Evolutionary conservation across 2,888 invertebrate genomes (phyloP).

Genomic region (Ochropleura plecta): DNA sequence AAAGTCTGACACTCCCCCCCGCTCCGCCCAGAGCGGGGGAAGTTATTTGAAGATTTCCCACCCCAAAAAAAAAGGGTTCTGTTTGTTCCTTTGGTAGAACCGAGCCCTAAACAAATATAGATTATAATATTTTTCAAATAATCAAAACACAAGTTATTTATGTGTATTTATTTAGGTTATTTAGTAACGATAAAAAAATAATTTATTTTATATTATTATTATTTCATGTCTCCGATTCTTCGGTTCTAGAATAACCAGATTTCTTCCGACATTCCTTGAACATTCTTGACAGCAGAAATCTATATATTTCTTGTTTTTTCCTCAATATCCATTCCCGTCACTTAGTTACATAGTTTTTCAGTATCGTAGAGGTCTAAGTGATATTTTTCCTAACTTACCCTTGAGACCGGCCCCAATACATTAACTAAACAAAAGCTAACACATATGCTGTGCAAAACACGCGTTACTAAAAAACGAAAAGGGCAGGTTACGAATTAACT

Average conservation of each 20-base stretch:
- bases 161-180: too few species aligned
- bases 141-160: too few species aligned
- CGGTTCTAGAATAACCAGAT: not conserved
- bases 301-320: not conserved
- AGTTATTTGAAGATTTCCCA: too few species aligned
- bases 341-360: not conserved
- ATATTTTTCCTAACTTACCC: slow-evolving; percentile 25
- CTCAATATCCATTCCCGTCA: not conserved
- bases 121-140: too few species aligned
- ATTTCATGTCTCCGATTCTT: not conserved
- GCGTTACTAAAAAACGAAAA: slow-evolving; percentile 64
- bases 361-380: slow-evolving; percentile 1
- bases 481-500: slow-evolving; percentile 64
- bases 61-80: too few species aligned
- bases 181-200: too few species aligned
- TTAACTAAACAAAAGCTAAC: slow-evolving; percentile 61
- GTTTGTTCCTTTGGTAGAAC: too few species aligned
- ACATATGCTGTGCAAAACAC: slow-evolving; percentile 59
- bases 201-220: too few species aligned
- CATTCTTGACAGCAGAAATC: not conserved
- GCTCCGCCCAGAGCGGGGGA: too few species aligned
- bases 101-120: too few species aligned
- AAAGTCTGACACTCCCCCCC: too few species aligned
- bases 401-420: slow-evolving; percentile 54
- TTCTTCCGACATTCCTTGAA: not conserved